Percentiles rank a stretch among this genome's conserved stretches.
phyloP scores from a whole-genome alignment of 2,113 vertebrate species.

The Podarcis muralis region DNA sequence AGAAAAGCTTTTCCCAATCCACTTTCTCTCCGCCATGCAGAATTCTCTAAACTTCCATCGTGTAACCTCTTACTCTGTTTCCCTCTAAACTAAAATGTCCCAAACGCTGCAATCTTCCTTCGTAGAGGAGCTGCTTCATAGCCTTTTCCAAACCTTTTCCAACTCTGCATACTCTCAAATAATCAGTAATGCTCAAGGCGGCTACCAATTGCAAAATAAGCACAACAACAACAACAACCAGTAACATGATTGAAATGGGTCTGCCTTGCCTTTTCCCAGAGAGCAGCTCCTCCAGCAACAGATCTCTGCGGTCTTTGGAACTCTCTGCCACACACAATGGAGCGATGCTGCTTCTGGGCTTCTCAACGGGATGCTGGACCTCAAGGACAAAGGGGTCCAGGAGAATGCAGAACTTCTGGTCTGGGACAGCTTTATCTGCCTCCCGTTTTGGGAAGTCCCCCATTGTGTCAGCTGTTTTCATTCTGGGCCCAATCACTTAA shows the following conservation, averaged over 20 bases:
- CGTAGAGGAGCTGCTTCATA: too few species aligned
- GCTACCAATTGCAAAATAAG: too few species aligned
- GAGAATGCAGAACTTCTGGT: not conserved
- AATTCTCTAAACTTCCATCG: too few species aligned
- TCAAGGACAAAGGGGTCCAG: not conserved
- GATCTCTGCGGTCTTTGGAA: not conserved
- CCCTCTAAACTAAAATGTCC: too few species aligned
- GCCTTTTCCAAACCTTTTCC: too few species aligned
- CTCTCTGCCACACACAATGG: not conserved
- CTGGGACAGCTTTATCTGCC: not conserved
- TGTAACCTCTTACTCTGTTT: too few species aligned
- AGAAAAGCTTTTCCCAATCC: too few species aligned
- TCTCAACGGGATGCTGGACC: not conserved
- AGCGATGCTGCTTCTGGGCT: not conserved
- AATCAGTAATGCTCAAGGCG: not conserved
- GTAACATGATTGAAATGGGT: not conserved
- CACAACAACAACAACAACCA: not conserved
- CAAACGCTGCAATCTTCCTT: too few species aligned
- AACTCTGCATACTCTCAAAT: too few species aligned
- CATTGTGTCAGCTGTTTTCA: not conserved
- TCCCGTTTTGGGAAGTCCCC: constrained; percentile 11
- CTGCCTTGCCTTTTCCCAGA: not conserved
- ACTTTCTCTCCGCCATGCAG: too few species aligned
- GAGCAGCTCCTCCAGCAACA: too few species aligned
- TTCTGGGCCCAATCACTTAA: not conserved